Evolutionary conservation across 2,113 vertebrate species (phyloP).

Genomic region (Callospermophilus lateralis): DNA sequence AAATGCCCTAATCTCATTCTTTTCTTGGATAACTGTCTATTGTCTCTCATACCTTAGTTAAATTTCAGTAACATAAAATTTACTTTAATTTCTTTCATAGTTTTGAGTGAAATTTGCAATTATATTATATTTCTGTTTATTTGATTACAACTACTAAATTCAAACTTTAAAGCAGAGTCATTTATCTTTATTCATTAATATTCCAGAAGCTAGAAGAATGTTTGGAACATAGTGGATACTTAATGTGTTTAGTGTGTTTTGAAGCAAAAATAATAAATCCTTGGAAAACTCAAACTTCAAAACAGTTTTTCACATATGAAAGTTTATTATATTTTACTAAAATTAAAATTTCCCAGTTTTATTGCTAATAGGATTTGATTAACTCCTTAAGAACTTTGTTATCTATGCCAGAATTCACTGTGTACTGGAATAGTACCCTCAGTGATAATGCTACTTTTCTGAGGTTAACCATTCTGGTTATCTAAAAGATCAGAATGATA

Average conservation of each 20-base stretch:
- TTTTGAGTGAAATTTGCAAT: not conserved
- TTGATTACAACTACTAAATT: not conserved
- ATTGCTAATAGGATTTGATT: not conserved
- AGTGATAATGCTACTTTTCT: conserved; percentile 48
- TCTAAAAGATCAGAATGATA: conserved; percentile 33
- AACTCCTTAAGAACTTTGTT: not conserved
- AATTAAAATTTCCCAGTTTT: not conserved
- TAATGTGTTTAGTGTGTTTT: not conserved
- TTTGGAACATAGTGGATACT: not conserved
- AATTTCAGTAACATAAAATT: not conserved
- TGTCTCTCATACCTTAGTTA: not conserved
- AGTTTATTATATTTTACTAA: not conserved
- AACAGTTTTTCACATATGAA: not conserved
- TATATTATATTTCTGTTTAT: not conserved
- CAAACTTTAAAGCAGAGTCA: not conserved
- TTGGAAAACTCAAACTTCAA: not conserved
- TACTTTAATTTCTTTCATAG: not conserved
- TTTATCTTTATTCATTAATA: not conserved
- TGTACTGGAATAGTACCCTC: not conserved
- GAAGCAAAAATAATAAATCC: not conserved
- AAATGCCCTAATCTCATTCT: not conserved
- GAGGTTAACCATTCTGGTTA: not conserved
- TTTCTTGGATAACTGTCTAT: not conserved
- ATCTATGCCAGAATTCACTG: not conserved
- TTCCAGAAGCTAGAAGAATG: not conserved